These are phyloP conservation scores for Typhlomys cinereus DNA, from an alignment of 2,113 vertebrate genomes.

Conservation along the genomic window DNA sequence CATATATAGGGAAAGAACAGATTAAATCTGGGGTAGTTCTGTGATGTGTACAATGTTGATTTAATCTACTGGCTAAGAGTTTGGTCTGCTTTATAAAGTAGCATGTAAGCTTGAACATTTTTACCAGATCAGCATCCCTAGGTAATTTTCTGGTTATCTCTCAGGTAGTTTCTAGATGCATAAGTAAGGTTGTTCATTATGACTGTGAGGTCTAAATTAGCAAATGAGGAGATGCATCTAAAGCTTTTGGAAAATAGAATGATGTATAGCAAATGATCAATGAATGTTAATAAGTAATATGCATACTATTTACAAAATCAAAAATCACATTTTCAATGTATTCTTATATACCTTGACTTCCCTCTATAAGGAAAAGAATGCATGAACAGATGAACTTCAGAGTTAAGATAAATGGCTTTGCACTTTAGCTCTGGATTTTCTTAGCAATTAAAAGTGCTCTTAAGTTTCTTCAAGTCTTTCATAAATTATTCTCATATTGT, in stretches of 20 bases:
- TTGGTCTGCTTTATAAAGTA: not conserved
- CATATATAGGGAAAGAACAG: not conserved
- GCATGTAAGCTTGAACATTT: not conserved
- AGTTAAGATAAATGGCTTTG: not conserved
- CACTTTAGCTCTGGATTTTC: conserved; percentile 10
- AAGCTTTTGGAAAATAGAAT: not conserved
- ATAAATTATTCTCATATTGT: not conserved
- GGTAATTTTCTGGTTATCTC: not conserved
- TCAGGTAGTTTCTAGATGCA: not conserved
- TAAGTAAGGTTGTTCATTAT: not conserved
- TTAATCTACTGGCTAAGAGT: not conserved
- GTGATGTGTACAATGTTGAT: not conserved
- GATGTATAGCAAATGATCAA: not conserved
- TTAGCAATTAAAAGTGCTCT: not conserved
- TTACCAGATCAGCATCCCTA: not conserved
- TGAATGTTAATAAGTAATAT: not conserved
- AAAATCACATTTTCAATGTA: not conserved
- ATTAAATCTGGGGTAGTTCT: not conserved
- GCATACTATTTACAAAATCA: not conserved
- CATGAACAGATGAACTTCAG: not conserved
- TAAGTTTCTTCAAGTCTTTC: not conserved
- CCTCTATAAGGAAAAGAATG: not conserved
- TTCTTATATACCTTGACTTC: not conserved
- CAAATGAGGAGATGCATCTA: not conserved
- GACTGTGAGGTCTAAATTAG: not conserved